Conservation (phyloP, 2,797 vertebrate genomes). For the Phrynocephalus vlangalii region DNA sequence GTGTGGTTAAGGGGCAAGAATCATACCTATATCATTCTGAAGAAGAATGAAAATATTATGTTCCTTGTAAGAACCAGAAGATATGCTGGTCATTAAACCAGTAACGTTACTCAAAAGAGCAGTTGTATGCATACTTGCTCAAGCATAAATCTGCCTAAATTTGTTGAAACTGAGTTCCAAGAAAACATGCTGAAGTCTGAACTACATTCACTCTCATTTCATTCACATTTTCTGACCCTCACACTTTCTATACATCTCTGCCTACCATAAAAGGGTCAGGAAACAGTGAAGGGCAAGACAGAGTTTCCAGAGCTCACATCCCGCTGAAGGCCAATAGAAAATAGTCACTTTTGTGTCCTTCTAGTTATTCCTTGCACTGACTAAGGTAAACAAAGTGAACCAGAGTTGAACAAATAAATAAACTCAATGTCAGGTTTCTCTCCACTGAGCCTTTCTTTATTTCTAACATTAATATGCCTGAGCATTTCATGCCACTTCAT, state of each 20-base stretch:
- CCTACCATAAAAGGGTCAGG: background rate
- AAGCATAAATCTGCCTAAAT: background rate
- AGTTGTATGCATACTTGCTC: background rate
- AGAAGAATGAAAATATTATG: background rate
- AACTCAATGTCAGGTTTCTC: constrained; percentile 1
- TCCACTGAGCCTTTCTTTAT: background rate
- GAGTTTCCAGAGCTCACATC: background rate
- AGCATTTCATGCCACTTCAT: background rate
- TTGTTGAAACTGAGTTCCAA: constrained; percentile 4
- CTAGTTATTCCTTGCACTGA: background rate
- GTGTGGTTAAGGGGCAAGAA: background rate
- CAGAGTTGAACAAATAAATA: background rate
- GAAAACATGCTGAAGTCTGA: background rate
- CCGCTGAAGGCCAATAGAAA: background rate
- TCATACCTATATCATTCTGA: background rate
- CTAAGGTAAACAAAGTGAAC: background rate
- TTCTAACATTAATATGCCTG: background rate
- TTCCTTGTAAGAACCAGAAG: background rate
- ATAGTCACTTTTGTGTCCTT: background rate
- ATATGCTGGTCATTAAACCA: background rate
- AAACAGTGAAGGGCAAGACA: background rate
- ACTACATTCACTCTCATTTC: background rate
- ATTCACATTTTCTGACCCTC: constrained; percentile 8
- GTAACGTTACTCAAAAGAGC: background rate
- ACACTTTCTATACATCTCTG: background rate